Evolutionary conservation across 1,140 invertebrate genomes (phyloP).

Genomic region (Tetragnatha versicolor): DNA sequence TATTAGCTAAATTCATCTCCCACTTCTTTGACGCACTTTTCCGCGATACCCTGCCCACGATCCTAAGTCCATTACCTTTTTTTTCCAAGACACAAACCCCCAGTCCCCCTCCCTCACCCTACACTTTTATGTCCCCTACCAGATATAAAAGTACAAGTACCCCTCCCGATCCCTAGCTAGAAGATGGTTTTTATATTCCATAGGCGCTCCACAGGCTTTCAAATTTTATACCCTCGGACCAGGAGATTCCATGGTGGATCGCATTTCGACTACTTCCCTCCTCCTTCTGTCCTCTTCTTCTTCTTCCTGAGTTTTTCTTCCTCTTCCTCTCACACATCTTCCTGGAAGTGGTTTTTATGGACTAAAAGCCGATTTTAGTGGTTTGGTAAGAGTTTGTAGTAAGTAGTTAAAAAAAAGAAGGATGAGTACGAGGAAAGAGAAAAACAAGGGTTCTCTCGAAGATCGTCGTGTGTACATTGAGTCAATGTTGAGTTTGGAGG

Average conservation of each 20-base stretch:
- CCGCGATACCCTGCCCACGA: background rate
- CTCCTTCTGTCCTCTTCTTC: background rate
- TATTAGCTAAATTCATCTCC: too few species aligned
- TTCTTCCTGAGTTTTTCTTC: too few species aligned
- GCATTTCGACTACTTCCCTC: conserved; percentile 1
- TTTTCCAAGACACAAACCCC: too few species aligned
- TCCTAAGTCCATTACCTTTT: background rate
- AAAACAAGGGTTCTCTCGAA: background rate
- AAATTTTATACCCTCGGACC: conserved; percentile 2
- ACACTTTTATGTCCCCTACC: background rate
- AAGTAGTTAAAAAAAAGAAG: background rate
- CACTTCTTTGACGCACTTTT: too few species aligned
- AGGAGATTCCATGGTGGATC: background rate
- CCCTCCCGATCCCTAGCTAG: background rate
- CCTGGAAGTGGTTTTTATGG: conserved; percentile 13
- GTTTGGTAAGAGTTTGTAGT: conserved; percentile 29
- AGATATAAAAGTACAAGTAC: conserved; percentile 12
- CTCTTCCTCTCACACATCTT: background rate
- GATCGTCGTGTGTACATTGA: background rate
- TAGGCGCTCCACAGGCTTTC: conserved; percentile 3
- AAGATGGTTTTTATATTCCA: conserved; percentile 10
- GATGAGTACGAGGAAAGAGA: background rate
- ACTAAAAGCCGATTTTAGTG: conserved; percentile 20
- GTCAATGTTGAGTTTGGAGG: background rate
- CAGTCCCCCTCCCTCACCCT: background rate